Evolutionary conservation across 1,140 invertebrate species (phyloP).

Genomic region (Tribolium madens): DNA sequence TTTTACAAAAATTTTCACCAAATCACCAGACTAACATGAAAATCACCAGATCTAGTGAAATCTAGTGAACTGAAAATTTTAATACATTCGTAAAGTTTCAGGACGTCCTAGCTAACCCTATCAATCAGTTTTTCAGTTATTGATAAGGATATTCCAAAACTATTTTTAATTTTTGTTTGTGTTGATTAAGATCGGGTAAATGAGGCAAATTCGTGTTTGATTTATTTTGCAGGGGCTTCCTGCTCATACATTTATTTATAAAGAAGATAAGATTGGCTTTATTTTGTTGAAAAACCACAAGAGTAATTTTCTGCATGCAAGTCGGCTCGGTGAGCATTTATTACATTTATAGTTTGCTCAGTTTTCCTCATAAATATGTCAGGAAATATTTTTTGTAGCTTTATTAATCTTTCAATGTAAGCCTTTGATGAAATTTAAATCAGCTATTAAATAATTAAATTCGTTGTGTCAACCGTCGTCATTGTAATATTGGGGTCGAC

Average conservation of each 20-base stretch:
- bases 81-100: no score
- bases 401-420: not conserved
- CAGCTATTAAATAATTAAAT: not conserved
- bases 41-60: no score
- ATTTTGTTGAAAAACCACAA: not conserved
- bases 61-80: no score
- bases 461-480: constrained; percentile 11
- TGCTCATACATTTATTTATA: constrained; percentile 2
- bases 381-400: not conserved
- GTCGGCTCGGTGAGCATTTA: not conserved
- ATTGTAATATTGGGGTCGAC: not conserved
- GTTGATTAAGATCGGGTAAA: not conserved
- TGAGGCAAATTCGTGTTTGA: not conserved
- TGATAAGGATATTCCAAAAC: no score
- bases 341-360: not conserved
- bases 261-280: constrained; percentile 11
- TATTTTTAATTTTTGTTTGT: no score
- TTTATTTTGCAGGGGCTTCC: not conserved
- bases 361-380: not conserved
- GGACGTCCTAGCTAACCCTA: no score
- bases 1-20: no score
- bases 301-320: constrained; percentile 22
- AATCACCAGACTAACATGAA: no score
- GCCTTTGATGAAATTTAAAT: not conserved
- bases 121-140: no score